Evolutionary conservation across 1,140 invertebrate genomes (phyloP).

Genomic region (Leptonema lineaticorne): DNA sequence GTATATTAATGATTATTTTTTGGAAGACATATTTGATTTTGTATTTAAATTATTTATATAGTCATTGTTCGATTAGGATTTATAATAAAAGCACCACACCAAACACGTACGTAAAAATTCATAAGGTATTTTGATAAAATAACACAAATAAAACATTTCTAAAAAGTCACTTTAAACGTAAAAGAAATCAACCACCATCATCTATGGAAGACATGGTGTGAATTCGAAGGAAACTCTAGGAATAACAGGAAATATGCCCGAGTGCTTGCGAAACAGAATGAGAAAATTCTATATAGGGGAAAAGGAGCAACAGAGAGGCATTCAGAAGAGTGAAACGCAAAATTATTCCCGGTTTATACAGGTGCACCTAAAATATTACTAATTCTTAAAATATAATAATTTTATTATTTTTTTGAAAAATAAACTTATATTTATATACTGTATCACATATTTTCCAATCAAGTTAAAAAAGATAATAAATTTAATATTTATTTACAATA

Average conservation of each 20-base stretch:
- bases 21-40: conserved; percentile 53
- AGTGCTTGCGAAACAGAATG: conserved; percentile 54
- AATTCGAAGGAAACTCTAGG: conserved; percentile 40
- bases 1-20: conserved; percentile 8
- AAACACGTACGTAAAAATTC: no score
- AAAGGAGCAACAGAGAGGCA: conserved; percentile 13
- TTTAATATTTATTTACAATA: no score
- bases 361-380: no score
- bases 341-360: no score
- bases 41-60: conserved; percentile 11
- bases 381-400: no score
- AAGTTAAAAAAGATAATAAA: no score
- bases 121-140: no score
- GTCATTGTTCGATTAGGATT: neutral
- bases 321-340: neutral
- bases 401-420: no score
- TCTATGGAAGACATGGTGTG: conserved; percentile 36
- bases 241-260: conserved; percentile 49
- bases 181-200: conserved; percentile 36
- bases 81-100: no score
- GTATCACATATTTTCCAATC: no score
- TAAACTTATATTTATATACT: no score
- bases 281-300: conserved; percentile 42
- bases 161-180: neutral
- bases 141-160: no score